Evolutionary conservation across 1,140 invertebrate genomes (phyloP), one percentile per base, ranked within the genome.

Genomic region (Zaprionus kolodkinae): DNA sequence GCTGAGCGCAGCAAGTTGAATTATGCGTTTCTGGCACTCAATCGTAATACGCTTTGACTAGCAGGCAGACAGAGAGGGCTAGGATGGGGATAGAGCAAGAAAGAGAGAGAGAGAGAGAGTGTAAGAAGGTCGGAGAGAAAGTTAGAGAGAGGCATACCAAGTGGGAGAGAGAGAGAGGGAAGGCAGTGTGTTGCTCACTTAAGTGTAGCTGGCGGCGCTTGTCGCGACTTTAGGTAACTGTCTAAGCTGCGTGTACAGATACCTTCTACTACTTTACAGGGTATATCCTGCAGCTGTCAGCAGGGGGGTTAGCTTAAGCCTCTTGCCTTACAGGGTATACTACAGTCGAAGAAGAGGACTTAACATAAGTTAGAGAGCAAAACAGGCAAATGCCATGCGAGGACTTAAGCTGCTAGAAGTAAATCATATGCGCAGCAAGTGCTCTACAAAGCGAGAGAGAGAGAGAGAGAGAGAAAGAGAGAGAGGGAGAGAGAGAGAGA

Each of bases 1-100:
- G 54, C 72, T 68, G 55, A 83, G 81, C 78, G 72, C 73, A 73
- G 60, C 76, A 84, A 76, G 72, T 84, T 88, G 84, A 88, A 80
- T 89, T 88, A 88, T 88, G 87, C 84, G 80, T 63, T 78, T 84
- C 84, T 89, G 81, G 77, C 84, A 87, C 84, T 87, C 84, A 78
- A 87, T 87, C 80, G 61, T 66, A 72, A 76, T 60, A 36, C 69
- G 74, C 21, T 67, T 66, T 55, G 57, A 54, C 50, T 62, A 30
- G 35, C 43, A n/a, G 38, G 13, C 63, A 62, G 38, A 33, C 10
- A 33, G 12, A 52, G 13, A 27, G 17, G 13, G 7, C 4, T 6
- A 35, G 27, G n/a, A 12, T 25, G 25, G 13, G 15, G n/a, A 2
- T 21, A 21, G n/a, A 38, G 21, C 21, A 21, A 65, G 66, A 40